Evolutionary conservation across 2,797 vertebrate genomes (phyloP).

Genomic region (Cyclopterus lumpus): DNA sequence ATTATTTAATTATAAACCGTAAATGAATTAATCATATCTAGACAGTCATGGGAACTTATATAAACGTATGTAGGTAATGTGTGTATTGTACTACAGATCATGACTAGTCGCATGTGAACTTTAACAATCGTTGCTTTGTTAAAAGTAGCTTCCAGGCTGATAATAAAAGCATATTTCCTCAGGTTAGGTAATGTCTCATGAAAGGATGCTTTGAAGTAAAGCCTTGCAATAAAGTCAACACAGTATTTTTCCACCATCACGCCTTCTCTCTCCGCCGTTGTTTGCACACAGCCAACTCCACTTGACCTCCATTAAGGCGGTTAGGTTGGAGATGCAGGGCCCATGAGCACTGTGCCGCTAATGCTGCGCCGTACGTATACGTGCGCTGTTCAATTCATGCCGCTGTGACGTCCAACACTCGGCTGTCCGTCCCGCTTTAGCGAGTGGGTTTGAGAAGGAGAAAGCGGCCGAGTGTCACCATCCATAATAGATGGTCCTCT

Average conservation of each 20-base stretch:
- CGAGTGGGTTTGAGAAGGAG: slow-evolving; percentile 16
- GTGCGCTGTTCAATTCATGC: not conserved
- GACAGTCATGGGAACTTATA: not conserved
- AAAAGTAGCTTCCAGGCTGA: not conserved
- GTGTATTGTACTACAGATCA: not conserved
- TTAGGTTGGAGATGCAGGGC: slow-evolving; percentile 5
- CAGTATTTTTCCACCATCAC: not conserved
- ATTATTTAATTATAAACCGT: not conserved
- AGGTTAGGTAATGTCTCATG: not conserved
- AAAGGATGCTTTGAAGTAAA: not conserved
- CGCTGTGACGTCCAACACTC: not conserved
- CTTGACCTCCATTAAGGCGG: slow-evolving; percentile 49
- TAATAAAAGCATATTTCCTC: not conserved
- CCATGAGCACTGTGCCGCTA: not conserved
- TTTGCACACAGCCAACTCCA: slow-evolving; percentile 27
- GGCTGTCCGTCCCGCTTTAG: slow-evolving; percentile 9
- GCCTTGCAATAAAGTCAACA: not conserved
- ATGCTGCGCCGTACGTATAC: not conserved
- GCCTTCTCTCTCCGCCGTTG: slow-evolving; percentile 3
- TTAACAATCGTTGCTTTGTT: not conserved
- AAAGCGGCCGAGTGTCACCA: slow-evolving; percentile 31
- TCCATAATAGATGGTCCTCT: slow-evolving; percentile 51
- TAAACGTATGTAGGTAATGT: not conserved
- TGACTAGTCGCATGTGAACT: not conserved
- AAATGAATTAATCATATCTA: not conserved